Evolutionary conservation across 2,797 vertebrate genomes (phyloP).

Genomic region (Champsocephalus esox): DNA sequence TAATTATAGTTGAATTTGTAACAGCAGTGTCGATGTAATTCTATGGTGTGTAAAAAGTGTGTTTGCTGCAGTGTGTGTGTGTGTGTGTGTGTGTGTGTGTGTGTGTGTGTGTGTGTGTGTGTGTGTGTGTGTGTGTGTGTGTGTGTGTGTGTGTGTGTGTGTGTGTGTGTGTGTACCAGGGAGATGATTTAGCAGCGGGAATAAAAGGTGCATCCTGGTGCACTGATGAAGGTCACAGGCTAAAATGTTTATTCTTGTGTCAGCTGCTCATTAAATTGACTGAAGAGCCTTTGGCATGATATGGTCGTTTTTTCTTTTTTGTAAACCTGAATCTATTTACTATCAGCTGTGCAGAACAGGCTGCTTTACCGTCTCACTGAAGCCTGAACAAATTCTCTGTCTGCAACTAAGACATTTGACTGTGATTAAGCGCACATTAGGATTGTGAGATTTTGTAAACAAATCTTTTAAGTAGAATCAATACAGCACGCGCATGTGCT

Average conservation of each 20-base stretch:
- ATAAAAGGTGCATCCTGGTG: conserved; percentile 14
- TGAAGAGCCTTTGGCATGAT: conserved; percentile 39
- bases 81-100: neutral
- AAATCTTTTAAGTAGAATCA: conserved; percentile 45
- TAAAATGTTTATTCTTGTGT: conserved; percentile 37
- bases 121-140: too few relatives aligned
- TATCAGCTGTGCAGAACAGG: conserved; percentile 42
- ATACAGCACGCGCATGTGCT: conserved; percentile 38
- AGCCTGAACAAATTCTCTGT: conserved; percentile 47
- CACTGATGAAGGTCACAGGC: conserved; percentile 49
- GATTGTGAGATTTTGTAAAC: conserved; percentile 52
- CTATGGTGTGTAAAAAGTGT: neutral
- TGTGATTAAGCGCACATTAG: conserved; percentile 53
- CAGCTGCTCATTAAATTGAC: conserved; percentile 52
- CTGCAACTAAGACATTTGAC: conserved; percentile 43
- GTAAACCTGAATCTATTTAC: conserved; percentile 43
- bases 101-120: too few relatives aligned
- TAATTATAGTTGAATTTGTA: neutral
- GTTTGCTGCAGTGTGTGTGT: neutral
- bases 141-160: neutral
- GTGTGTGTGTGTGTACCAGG: neutral
- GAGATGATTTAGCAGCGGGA: conserved; percentile 24
- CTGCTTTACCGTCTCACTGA: conserved; percentile 35
- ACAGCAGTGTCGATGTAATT: conserved; percentile 7
- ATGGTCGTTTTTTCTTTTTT: neutral